Base-by-base conservation (phyloP, 2,888 invertebrate genomes). In the Phaedon cochleariae region DNA sequence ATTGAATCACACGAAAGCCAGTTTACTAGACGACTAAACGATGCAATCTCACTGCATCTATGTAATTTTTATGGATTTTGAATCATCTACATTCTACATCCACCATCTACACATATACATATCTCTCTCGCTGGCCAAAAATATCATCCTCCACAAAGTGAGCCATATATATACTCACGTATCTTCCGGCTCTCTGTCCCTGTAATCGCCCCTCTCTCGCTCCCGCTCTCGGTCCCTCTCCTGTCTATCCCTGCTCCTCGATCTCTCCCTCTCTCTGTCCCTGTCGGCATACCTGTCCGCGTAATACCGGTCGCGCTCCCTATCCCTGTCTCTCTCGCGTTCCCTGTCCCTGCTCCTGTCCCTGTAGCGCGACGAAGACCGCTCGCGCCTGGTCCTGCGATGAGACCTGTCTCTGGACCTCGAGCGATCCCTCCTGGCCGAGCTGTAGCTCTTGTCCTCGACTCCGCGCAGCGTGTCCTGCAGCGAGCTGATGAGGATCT, bases 371-470 rank as follows among this genome's bases (percentile, higher is more conserved):
- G 83, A 83, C 2, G 83, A 80, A 1, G 84, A 84, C 54, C 84
- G 72, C 34, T 84, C 84, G 3, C 84, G 76, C 34, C 83, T 76
- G 1, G 78, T 80, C 54, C 84, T 71, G 61, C 84, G 76, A 62
- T 83, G 83, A 0, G 81, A 77, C 53, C 84, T 73, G 21, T 84
- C 84, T 55, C 84, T 76, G 1, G 83, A 84, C 58, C 84, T 73
- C 0, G 82, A 82, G 59, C 89, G 82, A 83, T 91, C 91, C 76
- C 91, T 86, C 52, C 92, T 85, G 34, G 87, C 84, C 46, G 89
- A 89, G 73, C 95, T 95, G 82, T 98, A 98, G 74, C 97, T 97
- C 85, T 99, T 99, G 37, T 95, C 94, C 86, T 99, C 98, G 12
- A 99, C 97, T 54, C 98, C 98, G 82, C 96, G 93, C 45, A 99